Evolutionary conservation across 2,888 invertebrate genomes (phyloP).

Genomic region (Dasypogon diadema): DNA sequence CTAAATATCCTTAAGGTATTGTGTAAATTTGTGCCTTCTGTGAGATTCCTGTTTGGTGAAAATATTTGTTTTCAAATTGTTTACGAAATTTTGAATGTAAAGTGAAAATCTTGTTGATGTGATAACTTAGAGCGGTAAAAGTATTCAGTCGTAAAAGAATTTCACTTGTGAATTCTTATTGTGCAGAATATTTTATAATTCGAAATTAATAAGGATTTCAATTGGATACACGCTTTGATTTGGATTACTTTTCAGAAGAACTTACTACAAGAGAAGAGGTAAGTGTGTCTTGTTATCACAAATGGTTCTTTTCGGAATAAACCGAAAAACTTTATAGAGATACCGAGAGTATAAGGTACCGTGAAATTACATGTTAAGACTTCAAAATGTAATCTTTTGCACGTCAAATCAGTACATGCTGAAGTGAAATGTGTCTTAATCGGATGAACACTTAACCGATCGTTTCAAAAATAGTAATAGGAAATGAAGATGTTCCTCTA

Average conservation of each 20-base stretch:
- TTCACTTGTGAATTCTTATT: not conserved
- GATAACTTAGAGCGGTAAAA: not conserved
- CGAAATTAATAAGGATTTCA: slow-evolving; percentile 8
- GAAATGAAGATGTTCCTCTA: too few relatives aligned
- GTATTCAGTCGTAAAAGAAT: not conserved
- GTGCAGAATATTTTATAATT: too few relatives aligned
- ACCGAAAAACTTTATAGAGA: too few relatives aligned
- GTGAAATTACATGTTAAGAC: too few relatives aligned
- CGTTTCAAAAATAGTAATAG: too few relatives aligned
- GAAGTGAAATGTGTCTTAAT: too few relatives aligned
- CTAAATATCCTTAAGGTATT: not conserved
- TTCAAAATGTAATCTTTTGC: too few relatives aligned
- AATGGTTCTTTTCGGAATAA: not conserved
- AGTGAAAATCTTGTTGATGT: not conserved
- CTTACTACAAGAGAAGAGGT: not conserved
- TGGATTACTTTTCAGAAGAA: slow-evolving; percentile 26
- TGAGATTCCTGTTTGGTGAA: slow-evolving; percentile 1
- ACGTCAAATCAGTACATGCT: too few relatives aligned
- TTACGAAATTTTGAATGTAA: not conserved
- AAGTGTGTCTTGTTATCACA: not conserved
- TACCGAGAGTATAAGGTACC: too few relatives aligned
- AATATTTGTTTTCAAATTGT: not conserved
- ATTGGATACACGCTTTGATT: slow-evolving; percentile 19
- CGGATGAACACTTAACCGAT: too few relatives aligned
- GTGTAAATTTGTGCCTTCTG: slow-evolving; percentile 1